Evolutionary conservation across 1,140 invertebrate species (phyloP).

Genomic region (Stratiolaelaps scimitus): DNA sequence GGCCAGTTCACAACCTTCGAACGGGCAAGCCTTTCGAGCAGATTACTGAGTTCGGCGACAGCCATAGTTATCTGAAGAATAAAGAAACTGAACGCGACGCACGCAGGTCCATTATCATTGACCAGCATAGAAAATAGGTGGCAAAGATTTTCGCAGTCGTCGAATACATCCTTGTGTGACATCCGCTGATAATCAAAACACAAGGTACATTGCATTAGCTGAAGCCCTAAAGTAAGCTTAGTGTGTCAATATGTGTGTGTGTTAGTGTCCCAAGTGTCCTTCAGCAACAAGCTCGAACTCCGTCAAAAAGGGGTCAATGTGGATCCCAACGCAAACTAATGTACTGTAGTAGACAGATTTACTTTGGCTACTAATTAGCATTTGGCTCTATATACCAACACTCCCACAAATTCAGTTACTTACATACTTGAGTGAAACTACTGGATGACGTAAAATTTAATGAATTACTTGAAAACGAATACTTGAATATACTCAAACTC

Average conservation of each 20-base stretch:
- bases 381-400: too few species aligned
- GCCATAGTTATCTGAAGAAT: constrained; percentile 1
- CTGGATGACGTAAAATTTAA: too few species aligned
- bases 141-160: constrained; percentile 14
- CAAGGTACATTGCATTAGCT: too few species aligned
- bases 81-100: background rate
- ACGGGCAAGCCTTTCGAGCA: background rate
- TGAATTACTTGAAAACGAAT: too few species aligned
- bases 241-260: too few species aligned
- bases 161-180: constrained; percentile 9
- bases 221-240: too few species aligned
- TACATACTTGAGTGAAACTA: too few species aligned
- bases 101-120: background rate
- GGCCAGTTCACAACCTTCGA: background rate
- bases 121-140: background rate
- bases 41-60: constrained; percentile 11
- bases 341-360: background rate
- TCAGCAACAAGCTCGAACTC: too few species aligned
- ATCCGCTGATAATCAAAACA: background rate
- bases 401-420: too few species aligned
- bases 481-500: too few species aligned
- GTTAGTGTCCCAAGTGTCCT: too few species aligned
- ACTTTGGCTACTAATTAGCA: too few species aligned
- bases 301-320: background rate
- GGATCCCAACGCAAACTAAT: background rate